Base-by-base conservation (phyloP, 2,888 invertebrate species). In the Eupeodes latifasciatus region DNA sequence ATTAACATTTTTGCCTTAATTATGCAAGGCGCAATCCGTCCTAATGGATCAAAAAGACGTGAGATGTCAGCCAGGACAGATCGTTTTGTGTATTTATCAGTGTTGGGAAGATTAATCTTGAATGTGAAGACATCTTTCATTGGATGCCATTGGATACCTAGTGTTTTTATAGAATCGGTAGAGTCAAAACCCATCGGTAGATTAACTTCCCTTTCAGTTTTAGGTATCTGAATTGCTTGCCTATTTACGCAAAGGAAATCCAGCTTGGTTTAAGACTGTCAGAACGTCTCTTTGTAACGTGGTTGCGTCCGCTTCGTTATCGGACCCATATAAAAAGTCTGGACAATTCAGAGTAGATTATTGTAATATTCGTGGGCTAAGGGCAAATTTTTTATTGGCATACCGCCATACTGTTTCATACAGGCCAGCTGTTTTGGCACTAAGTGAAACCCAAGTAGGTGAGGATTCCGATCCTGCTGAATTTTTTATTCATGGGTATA, bases 151-250 rank as follows among this genome's bases (percentile, higher is more conserved):
- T 19, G 47, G 36, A 5, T 66, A 51, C 4, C 84, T 14, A 86
- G 61, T 14, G 84, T 71, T 36, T 84, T 79, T 1, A 89, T 78
- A 12, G 69, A n/a, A 51, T 78, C 67, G 3, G 19, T 14, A 12
- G 69, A 79, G 3, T 79, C 78, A 27, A 79, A 79, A n/a, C 47
- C 69, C 12, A 78, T 11, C 2, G 69, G 69, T 14, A 61, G 69
- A 51, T 78, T 47, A n/a, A 78, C 40, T 44, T 78, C 69, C 27
- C 77, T 77, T 67, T 77, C 67, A 59, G 36, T 69, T 67, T 78
- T 51, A 78, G 78, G 69, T 61, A 78, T 69, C 49, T 61, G 78
- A 71, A 19, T 79, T 79, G n/a, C 69, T 79, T n/a, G 61, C 78
- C 71, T 53, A 79, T 36, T 79, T 79, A 34, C 69, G 55, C 11